These are phyloP conservation scores for Pachyramphus minor DNA, from an alignment of 2,113 vertebrate species.

Conservation along the genomic window DNA sequence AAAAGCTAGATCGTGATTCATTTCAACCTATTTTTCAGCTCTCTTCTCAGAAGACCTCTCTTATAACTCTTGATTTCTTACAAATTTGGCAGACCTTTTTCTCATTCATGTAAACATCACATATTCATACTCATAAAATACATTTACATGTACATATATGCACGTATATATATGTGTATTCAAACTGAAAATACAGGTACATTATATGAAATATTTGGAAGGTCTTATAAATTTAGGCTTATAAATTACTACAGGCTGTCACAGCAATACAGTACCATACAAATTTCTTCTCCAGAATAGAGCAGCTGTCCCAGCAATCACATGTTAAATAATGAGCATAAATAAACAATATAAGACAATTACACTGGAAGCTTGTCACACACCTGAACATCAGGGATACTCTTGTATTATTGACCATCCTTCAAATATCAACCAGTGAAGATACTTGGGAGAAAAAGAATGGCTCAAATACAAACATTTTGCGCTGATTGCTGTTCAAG, in stretches of 20 bases:
- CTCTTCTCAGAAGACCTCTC: background rate
- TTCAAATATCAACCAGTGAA: background rate
- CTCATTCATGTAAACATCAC: background rate
- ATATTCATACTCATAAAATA: background rate
- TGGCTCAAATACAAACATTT: background rate
- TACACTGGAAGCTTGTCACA: background rate
- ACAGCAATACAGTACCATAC: background rate
- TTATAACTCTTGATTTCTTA: constrained; percentile 2
- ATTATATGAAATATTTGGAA: background rate
- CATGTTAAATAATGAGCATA: background rate
- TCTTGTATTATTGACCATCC: background rate
- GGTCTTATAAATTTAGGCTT: background rate
- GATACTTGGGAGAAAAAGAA: background rate
- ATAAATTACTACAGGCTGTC: background rate
- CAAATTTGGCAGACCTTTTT: background rate
- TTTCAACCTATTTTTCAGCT: background rate
- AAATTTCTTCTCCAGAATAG: background rate
- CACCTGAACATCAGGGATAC: background rate
- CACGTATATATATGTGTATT: background rate
- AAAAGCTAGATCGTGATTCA: constrained; percentile 44
- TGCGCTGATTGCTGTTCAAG: background rate
- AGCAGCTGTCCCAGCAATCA: background rate
- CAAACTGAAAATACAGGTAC: background rate
- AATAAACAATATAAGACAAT: background rate
- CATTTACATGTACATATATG: background rate